Evolutionary conservation across 1,140 invertebrate genomes (phyloP).

Genomic region (Melitaea cinxia): DNA sequence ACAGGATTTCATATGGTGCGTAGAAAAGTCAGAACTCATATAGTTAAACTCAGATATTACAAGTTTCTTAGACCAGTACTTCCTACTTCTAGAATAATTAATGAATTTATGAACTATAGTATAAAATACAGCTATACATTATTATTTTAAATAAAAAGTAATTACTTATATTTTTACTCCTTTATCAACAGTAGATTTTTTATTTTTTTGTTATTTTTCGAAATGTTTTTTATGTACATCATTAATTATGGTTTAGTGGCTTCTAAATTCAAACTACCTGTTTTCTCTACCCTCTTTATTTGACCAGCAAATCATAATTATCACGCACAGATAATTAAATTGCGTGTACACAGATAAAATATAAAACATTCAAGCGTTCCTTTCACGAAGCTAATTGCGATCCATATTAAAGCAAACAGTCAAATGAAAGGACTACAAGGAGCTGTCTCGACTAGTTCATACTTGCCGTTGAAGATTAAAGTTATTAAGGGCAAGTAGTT

Average conservation of each 20-base stretch:
- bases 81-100: too few species aligned
- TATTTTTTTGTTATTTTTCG: too few species aligned
- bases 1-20: too few species aligned
- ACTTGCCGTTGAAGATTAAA: background rate
- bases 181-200: too few species aligned
- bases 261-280: background rate
- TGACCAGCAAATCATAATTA: slow-evolving; percentile 25
- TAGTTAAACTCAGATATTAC: too few species aligned
- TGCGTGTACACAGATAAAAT: slow-evolving; percentile 28
- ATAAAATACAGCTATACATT: too few species aligned
- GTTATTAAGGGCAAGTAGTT: background rate
- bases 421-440: slow-evolving; percentile 38
- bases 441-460: slow-evolving; percentile 28
- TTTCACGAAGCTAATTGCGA: slow-evolving; percentile 38
- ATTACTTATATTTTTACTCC: too few species aligned
- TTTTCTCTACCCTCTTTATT: slow-evolving; percentile 4
- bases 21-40: too few species aligned
- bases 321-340: slow-evolving; percentile 32
- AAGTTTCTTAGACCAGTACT: too few species aligned
- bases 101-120: too few species aligned
- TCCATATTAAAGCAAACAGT: slow-evolving; percentile 39
- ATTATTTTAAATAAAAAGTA: too few species aligned
- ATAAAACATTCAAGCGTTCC: slow-evolving; percentile 33
- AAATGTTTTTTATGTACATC: too few species aligned
- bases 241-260: background rate